Evolutionary conservation across 2,888 invertebrate genomes (phyloP).

Genomic region (Sturmia bella): DNA sequence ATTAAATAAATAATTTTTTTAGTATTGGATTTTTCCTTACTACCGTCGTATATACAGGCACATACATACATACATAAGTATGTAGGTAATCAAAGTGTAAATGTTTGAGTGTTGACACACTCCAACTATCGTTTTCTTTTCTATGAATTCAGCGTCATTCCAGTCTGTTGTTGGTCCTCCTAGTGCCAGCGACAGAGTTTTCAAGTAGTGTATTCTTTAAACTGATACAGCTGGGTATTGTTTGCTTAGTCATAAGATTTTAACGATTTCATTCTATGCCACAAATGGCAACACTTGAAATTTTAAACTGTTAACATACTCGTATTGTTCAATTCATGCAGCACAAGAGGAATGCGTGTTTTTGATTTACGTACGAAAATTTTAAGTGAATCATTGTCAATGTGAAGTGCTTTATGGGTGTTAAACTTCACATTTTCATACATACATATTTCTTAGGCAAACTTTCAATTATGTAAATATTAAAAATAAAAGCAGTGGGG

Average conservation of each 20-base stretch:
- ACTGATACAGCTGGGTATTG: not conserved
- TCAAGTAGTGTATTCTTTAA: not conserved
- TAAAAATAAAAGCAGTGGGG: constrained; percentile 17
- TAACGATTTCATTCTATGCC: not conserved
- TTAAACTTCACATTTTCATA: constrained; percentile 26
- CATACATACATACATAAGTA: no score
- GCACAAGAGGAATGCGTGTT: constrained; percentile 41
- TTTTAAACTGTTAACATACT: not conserved
- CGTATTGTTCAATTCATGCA: constrained; percentile 17
- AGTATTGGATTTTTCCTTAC: constrained; percentile 16
- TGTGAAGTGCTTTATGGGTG: constrained; percentile 40
- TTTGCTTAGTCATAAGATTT: not conserved
- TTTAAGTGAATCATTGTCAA: constrained; percentile 43
- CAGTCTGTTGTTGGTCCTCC: not conserved
- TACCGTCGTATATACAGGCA: not conserved
- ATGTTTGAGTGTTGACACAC: not conserved
- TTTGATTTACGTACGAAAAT: constrained; percentile 20
- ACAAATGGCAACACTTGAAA: constrained; percentile 27
- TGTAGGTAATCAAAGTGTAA: not conserved
- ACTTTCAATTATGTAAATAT: constrained; percentile 31
- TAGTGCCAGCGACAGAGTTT: not conserved
- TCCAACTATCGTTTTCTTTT: constrained; percentile 19
- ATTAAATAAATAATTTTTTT: constrained; percentile 46
- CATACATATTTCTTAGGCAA: constrained; percentile 24
- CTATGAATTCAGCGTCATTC: constrained; percentile 19